Base-by-base conservation (phyloP, 2,888 invertebrate genomes). In the Linnaemya tessellans region DNA sequence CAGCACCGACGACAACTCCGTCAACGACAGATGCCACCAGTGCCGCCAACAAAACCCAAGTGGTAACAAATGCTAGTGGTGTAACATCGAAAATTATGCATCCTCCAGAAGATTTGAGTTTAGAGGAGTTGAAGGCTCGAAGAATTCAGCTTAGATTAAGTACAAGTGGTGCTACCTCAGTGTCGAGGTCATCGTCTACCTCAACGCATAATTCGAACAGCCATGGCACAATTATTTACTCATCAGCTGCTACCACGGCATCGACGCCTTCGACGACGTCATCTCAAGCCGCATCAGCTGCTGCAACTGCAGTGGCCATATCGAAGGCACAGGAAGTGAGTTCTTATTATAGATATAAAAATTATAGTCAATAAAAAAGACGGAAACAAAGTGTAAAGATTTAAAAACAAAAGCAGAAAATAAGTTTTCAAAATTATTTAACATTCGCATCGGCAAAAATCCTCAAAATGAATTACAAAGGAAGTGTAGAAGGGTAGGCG, bases 11-110 rank as follows among this genome's bases (percentile, higher is more conserved):
- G 25, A 89, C 89, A 58, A 86, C 88, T 67, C 88, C 89, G 18
- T 88, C 89, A 86, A 84, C 90, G 38, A 88, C 88, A 13, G 86
- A 89, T 65, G 64, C 88, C 38, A 80, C 88, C 54, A 83, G 84
- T 38, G 89, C 88, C 60, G 81, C 87, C 62, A 89, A 87, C 30
- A 90, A 89, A 88, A 77, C 88, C 64, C 88, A 86, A 54, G 87
- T 89, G 74, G 18, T 94, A 11, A 96, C 97, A 71, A 95, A 95
- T 15, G 95, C 96, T n/a, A 96, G 96, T 8, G 96, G 97, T 58
- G 96, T 97, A 8, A 96, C 97, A 51, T 97, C 97, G 90, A 96
- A 96, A 93, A 98, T 98, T 79, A 95, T 98, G 88, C 98, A 98
- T 93, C 98, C 98, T 0, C 96, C 97, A 0, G 98, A 98, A 92